Evolutionary conservation across 2,113 vertebrate genomes (phyloP).

Genomic region (Anoplopoma fimbria): DNA sequence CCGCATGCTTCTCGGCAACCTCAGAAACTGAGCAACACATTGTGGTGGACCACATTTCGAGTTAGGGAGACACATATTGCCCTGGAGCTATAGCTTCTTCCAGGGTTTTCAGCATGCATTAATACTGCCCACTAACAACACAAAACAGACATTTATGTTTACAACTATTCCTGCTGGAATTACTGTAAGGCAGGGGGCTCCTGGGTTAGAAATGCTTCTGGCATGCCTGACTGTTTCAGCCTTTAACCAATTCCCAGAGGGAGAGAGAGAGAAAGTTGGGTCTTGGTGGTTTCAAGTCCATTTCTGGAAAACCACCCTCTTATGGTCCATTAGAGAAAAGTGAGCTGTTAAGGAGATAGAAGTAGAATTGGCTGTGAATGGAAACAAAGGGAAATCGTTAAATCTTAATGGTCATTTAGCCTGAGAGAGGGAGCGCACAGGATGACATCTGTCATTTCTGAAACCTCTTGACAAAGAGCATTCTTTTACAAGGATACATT

Average conservation of each 20-base stretch:
- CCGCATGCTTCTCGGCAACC: not conserved
- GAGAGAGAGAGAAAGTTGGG: conserved; percentile 1
- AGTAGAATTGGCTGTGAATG: conserved; percentile 32
- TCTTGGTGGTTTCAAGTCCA: conserved; percentile 52
- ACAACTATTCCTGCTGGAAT: conserved; percentile 59
- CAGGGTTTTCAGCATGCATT: conserved; percentile 72
- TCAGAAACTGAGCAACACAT: conserved; percentile 14
- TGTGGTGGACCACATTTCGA: conserved; percentile 31
- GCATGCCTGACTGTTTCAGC: conserved; percentile 61
- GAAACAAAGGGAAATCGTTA: not conserved
- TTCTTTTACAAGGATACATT: not conserved
- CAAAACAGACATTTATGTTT: conserved; percentile 63
- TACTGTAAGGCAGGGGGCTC: conserved; percentile 66
- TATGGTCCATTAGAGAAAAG: conserved; percentile 70
- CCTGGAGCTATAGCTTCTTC: conserved; percentile 60
- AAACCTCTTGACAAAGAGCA: not conserved
- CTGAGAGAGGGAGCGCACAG: not conserved
- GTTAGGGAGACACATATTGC: conserved; percentile 53
- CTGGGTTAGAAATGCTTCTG: conserved; percentile 55
- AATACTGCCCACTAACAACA: conserved; percentile 77
- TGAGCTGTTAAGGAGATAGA: conserved; percentile 44
- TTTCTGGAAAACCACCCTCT: conserved; percentile 66
- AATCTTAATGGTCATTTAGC: conserved; percentile 37
- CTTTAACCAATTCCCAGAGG: conserved; percentile 59
- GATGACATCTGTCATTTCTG: not conserved